Base-by-base conservation (phyloP, 2,113 vertebrate genomes). In the Spea multiplicata region DNA sequence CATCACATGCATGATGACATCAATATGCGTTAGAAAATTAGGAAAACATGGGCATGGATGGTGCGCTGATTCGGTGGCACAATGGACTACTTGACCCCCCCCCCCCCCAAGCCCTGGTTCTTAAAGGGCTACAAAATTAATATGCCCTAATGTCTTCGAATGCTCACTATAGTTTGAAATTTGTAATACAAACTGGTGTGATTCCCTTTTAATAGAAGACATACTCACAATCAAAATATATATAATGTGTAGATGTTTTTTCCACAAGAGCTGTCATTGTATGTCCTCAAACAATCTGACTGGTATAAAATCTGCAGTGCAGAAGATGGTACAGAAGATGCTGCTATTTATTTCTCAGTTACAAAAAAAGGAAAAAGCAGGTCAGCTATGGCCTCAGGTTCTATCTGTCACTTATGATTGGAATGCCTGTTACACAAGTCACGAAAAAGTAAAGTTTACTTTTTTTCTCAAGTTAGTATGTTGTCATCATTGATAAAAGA, bases 301-400 rank as follows among this genome's bases (percentile, higher is more conserved):
- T 77, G 67, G 75, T 77, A 62, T 45, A 50, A 76, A 70, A 44
- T 48, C 45, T 69, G 52, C 66, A 45, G 75, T n/a, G 55, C 66
- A 69, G 66, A 76, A 52, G 45, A 74, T 75, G 73, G 17, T 75
- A 53, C 49, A 53, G 64, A 75, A 62, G 66, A 62, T 70, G 75
- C 47, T 70, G 67, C 45, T 77, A 59, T 77, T 70, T 71, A 77
- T 61, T 70, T 77, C 75, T 77, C 73, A 53, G 73, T 64, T 77
- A 70, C 53, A 70, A 49, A 77, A 14, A 46, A 70, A 61, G 66
- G 53, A 71, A 71, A 70, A 77, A 77, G 75, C 75, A 77, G 75
- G 75, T 77, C 75, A 77, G 67, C n/a, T 5, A 71, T 77, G 48
- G 75, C 75, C 66, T 57, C 17, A 71, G 66, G 75, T 77, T 59